phyloP scores from a whole-genome alignment of 2,113 vertebrate genomes.

The Malurus alboscapulatus region DNA sequence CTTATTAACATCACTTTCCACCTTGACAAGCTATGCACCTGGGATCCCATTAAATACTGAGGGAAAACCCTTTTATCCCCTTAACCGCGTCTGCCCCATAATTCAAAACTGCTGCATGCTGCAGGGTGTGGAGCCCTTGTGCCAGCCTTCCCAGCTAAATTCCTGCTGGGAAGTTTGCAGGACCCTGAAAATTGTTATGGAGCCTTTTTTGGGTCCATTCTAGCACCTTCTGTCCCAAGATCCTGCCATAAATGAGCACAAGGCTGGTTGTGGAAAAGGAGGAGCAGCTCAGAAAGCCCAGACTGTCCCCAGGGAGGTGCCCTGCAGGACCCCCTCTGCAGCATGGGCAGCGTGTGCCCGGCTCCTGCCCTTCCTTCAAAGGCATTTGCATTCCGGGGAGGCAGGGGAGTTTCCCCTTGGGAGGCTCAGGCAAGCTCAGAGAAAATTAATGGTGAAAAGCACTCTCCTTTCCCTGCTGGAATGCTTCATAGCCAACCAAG shows the following conservation, averaged over 20 bases:
- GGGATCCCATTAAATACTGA: too few species aligned
- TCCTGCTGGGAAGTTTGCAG: neutral
- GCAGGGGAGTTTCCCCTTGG: neutral
- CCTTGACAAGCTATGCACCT: too few species aligned
- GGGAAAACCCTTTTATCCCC: too few species aligned
- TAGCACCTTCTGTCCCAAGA: neutral
- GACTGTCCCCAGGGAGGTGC: neutral
- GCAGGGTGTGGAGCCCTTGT: accelerated
- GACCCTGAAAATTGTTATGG: neutral
- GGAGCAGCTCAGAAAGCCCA: neutral
- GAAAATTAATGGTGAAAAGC: conserved; percentile 41
- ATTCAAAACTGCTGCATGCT: neutral
- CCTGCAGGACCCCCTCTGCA: neutral
- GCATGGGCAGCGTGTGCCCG: neutral
- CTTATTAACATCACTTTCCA: too few species aligned
- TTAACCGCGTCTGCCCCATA: too few species aligned
- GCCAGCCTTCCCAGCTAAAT: neutral
- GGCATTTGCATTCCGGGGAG: neutral
- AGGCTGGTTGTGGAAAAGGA: neutral
- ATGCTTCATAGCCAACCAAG: neutral
- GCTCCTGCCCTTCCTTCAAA: neutral
- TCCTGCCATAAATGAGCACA: neutral
- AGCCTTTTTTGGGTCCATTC: neutral
- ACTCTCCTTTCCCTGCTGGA: conserved; percentile 38
- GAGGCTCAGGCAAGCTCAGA: neutral